A percentile compares a stretch with the other conserved stretches of the same genome.
These are phyloP conservation scores for Myiothlypis chrysogaster DNA, from an alignment of 2,797 vertebrate species.

Conservation along the genomic window DNA sequence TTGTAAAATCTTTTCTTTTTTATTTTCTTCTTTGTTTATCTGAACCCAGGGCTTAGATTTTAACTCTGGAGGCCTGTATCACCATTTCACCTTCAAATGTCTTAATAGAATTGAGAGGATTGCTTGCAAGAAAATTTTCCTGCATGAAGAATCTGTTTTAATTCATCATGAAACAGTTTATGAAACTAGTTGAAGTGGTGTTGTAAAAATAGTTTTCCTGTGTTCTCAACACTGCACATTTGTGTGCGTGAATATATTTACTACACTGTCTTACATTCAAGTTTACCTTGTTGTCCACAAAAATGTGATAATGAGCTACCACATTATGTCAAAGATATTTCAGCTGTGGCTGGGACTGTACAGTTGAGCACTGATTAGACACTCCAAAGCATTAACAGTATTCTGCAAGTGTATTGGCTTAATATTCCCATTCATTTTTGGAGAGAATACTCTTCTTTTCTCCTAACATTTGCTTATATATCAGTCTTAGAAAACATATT, in stretches of 20 bases:
- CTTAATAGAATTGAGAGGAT: not conserved
- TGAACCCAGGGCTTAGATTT: not conserved
- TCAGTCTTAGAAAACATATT: not conserved
- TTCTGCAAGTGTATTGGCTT: not conserved
- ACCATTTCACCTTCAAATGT: not conserved
- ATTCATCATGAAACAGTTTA: not conserved
- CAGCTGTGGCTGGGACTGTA: not conserved
- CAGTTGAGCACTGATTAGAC: not conserved
- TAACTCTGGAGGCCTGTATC: not conserved
- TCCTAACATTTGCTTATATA: not conserved
- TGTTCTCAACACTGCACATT: not conserved
- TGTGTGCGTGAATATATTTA: not conserved
- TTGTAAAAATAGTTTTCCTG: not conserved
- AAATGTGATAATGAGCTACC: not conserved
- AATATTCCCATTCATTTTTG: not conserved
- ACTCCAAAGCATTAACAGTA: not conserved
- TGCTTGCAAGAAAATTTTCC: not conserved
- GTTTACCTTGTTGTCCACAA: not conserved
- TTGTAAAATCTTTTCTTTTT: not conserved
- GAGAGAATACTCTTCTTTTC: not conserved
- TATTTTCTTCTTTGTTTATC: not conserved
- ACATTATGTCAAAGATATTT: not conserved
- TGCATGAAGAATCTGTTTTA: not conserved
- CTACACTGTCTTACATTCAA: not conserved
- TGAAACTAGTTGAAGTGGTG: not conserved